Percentiles rank a stretch among this genome's conserved stretches.
Conservation (phyloP, 2,888 invertebrate genomes). For the Griposia aprilina region DNA sequence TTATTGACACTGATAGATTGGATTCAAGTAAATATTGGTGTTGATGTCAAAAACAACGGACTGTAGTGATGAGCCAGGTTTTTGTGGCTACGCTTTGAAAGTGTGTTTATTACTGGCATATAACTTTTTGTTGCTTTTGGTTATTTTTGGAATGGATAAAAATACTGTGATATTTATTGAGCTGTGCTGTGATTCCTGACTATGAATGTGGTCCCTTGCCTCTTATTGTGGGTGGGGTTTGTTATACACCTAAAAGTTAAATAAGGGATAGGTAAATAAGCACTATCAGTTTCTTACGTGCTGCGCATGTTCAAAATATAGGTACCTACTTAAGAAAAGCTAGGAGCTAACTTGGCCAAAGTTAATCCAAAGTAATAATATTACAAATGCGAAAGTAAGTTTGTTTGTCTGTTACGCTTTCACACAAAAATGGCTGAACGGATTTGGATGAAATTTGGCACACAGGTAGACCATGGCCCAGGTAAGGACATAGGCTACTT, state of each 20-base stretch:
- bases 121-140: background rate
- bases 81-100: constrained; percentile 32
- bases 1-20: constrained; percentile 68
- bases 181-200: background rate
- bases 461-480: too few species aligned
- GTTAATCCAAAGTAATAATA: background rate
- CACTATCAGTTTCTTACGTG: background rate
- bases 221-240: background rate
- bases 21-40: constrained; percentile 57
- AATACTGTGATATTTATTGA: background rate
- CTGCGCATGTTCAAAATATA: background rate
- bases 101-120: constrained; percentile 11
- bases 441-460: too few species aligned
- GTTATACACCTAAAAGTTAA: background rate
- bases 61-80: constrained; percentile 35
- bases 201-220: background rate
- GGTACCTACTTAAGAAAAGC: background rate
- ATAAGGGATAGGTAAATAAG: background rate
- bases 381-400: too few species aligned
- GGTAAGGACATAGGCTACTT: too few species aligned
- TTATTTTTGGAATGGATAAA: background rate
- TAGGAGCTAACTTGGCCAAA: background rate
- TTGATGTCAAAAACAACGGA: constrained; percentile 51
- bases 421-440: too few species aligned
- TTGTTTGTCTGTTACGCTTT: too few species aligned